Percentiles rank a stretch among this genome's conserved stretches.
phyloP scores from a whole-genome alignment of 2,797 vertebrate genomes.

The Morus bassanus region DNA sequence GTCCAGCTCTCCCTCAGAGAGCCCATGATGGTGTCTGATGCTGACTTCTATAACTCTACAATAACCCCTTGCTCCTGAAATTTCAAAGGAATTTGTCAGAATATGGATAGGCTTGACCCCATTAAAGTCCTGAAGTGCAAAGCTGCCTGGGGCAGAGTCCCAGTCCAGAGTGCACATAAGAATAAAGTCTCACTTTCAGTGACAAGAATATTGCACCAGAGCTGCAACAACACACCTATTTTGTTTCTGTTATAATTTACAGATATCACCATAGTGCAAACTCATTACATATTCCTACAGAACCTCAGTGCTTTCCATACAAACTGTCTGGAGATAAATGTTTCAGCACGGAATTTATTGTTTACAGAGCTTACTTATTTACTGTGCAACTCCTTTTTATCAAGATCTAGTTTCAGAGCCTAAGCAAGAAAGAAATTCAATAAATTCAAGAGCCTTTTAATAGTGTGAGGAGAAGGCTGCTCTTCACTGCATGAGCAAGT shows the following conservation, averaged over 20 bases:
- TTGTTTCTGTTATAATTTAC: background rate
- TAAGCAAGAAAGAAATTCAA: conserved; percentile 8
- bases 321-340: background rate
- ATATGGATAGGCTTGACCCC: background rate
- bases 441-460: conserved; percentile 25
- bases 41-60: background rate
- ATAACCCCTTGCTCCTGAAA: background rate
- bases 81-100: background rate
- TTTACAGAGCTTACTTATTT: background rate
- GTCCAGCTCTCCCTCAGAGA: background rate
- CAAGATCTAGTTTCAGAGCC: conserved; percentile 26
- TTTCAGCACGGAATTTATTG: conserved; percentile 23
- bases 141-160: background rate
- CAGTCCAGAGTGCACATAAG: background rate
- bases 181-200: background rate
- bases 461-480: conserved; percentile 51
- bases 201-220: background rate
- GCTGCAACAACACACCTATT: background rate
- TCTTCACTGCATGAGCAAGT: conserved; percentile 49
- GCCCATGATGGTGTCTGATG: background rate
- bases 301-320: background rate
- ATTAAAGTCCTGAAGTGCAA: background rate
- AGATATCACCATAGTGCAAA: background rate
- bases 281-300: background rate
- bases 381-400: background rate